phyloP scores from a whole-genome alignment of 2,113 vertebrate species.

The Tupaia chinensis region DNA sequence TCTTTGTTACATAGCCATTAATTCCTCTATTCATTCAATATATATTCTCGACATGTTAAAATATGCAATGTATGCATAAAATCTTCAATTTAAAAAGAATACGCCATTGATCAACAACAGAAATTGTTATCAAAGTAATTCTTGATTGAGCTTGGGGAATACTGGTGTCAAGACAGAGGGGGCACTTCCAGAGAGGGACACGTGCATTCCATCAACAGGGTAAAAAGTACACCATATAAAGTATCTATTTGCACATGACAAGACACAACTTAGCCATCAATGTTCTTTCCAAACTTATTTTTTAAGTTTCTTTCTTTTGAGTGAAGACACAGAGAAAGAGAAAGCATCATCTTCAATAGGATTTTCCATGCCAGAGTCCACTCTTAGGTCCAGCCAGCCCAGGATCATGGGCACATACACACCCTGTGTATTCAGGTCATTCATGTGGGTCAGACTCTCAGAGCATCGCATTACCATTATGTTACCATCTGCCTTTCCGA shows the following conservation, averaged over 20 bases:
- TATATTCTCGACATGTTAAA: neutral
- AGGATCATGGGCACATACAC: too few species aligned
- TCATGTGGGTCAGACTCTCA: too few species aligned
- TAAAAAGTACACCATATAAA: neutral
- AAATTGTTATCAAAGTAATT: neutral
- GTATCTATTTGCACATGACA: neutral
- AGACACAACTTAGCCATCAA: neutral
- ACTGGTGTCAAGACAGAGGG: neutral
- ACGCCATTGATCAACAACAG: neutral
- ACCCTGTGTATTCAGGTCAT: too few species aligned
- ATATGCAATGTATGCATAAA: neutral
- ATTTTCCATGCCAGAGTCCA: too few species aligned
- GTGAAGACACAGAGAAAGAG: too few species aligned
- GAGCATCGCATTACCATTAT: too few species aligned
- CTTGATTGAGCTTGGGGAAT: neutral
- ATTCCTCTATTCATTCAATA: neutral
- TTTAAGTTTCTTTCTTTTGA: too few species aligned
- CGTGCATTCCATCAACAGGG: neutral
- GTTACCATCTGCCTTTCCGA: too few species aligned
- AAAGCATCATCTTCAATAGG: too few species aligned
- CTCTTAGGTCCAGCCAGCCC: too few species aligned
- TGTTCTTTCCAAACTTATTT: neutral
- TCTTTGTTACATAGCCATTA: neutral
- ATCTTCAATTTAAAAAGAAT: slow-evolving; percentile 8
- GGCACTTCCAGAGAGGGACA: neutral